Percentiles rank a stretch among this genome's conserved stretches.
Evolutionary conservation across 2,113 vertebrate genomes (phyloP).

Genomic region (Passer montanus): DNA sequence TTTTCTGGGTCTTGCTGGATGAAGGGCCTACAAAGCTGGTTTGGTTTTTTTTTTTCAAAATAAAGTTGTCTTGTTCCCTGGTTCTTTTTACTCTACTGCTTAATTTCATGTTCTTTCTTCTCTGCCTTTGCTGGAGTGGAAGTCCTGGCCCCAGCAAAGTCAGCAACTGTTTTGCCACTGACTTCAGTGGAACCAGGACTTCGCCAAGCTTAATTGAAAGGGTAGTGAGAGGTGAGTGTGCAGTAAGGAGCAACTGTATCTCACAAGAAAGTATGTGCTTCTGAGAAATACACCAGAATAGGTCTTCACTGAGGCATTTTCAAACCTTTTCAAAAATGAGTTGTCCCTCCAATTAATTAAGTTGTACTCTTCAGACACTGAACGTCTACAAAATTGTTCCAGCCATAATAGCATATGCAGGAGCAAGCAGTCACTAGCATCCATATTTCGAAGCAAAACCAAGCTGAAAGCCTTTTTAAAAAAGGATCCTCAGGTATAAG

Average conservation of each 20-base stretch:
- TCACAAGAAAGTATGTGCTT: neutral
- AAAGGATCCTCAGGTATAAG: neutral
- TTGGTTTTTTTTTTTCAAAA: neutral
- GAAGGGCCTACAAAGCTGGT: neutral
- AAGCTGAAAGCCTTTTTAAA: neutral
- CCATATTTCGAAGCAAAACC: neutral
- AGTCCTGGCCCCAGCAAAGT: neutral
- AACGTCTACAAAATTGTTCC: neutral
- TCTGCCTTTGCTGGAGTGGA: neutral
- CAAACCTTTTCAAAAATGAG: neutral
- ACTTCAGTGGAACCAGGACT: neutral
- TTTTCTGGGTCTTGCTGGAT: neutral
- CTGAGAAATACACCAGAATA: neutral
- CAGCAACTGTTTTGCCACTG: neutral
- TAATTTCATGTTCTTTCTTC: neutral
- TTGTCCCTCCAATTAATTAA: neutral
- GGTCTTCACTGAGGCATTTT: neutral
- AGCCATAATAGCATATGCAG: neutral
- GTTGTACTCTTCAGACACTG: neutral
- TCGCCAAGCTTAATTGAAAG: neutral
- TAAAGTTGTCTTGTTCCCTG: neutral
- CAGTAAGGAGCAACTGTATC: neutral
- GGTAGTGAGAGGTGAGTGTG: neutral
- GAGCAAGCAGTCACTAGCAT: neutral
- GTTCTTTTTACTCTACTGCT: neutral